Evolutionary conservation across 2,797 vertebrate species (phyloP).

Genomic region (Pangasius sanitwongsei): DNA sequence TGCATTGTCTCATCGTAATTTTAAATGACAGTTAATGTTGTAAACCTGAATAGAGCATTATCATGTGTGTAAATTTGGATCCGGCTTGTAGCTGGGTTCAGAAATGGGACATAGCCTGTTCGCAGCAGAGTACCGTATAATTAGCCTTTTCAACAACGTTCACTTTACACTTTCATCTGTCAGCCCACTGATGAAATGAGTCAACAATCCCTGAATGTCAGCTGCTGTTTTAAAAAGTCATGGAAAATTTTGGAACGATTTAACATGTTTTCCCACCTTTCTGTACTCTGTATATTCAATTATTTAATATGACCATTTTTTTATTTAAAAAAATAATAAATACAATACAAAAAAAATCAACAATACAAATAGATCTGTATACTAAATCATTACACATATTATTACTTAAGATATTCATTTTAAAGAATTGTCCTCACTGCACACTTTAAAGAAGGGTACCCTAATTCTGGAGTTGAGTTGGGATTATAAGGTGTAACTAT

Average conservation of each 20-base stretch:
- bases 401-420: not conserved
- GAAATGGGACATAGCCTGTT: not conserved
- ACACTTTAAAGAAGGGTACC: not conserved
- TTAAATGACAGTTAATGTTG: constrained; percentile 10
- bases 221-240: not conserved
- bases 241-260: not conserved
- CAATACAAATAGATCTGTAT: not conserved
- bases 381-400: not conserved
- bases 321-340: not conserved
- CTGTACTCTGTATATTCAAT: not conserved
- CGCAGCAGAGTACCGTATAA: not conserved
- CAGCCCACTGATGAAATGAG: not conserved
- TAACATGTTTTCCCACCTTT: not conserved
- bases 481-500: not conserved
- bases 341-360: not conserved
- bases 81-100: not conserved
- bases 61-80: not conserved
- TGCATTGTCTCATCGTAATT: not conserved
- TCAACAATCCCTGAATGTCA: not conserved
- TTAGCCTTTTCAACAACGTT: not conserved
- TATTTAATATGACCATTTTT: not conserved
- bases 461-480: not conserved
- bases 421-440: not conserved
- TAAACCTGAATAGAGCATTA: constrained; percentile 20
- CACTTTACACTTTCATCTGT: not conserved